Percentiles rank a stretch among this genome's conserved stretches.
Evolutionary conservation across 2,113 vertebrate species (phyloP).

Genomic region (Neomonachus schauinslandi): DNA sequence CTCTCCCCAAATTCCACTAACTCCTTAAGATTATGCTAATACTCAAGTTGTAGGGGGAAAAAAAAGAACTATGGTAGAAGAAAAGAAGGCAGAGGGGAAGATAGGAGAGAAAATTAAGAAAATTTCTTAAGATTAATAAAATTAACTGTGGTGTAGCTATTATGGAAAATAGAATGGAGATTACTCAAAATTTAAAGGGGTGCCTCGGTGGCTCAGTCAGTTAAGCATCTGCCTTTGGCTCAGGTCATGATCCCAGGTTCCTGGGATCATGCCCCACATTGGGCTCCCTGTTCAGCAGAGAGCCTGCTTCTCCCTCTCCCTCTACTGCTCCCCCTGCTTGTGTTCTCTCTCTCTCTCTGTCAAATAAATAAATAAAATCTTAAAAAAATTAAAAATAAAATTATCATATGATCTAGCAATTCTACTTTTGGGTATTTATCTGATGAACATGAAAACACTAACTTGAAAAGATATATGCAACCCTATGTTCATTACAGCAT

Average conservation of each 20-base stretch:
- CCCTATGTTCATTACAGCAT: background rate
- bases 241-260: too few relatives aligned
- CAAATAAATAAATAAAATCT: background rate
- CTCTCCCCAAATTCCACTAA: background rate
- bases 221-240: too few relatives aligned
- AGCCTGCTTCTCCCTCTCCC: too few relatives aligned
- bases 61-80: background rate
- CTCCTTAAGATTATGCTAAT: background rate
- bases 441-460: background rate
- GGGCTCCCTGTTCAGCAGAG: too few relatives aligned
- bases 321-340: too few relatives aligned
- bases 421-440: background rate
- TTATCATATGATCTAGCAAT: background rate
- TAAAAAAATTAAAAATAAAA: background rate
- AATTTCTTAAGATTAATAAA: background rate
- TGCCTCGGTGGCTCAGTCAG: too few relatives aligned
- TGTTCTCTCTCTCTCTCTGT: background rate
- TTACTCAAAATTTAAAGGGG: background rate
- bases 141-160: background rate
- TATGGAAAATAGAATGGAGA: background rate
- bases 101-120: background rate
- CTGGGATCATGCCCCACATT: too few relatives aligned
- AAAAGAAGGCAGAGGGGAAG: background rate
- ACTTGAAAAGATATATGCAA: background rate
- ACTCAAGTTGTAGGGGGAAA: background rate